Base-by-base conservation (phyloP, 2,888 invertebrate species). In the Cactoblastis cactorum region DNA sequence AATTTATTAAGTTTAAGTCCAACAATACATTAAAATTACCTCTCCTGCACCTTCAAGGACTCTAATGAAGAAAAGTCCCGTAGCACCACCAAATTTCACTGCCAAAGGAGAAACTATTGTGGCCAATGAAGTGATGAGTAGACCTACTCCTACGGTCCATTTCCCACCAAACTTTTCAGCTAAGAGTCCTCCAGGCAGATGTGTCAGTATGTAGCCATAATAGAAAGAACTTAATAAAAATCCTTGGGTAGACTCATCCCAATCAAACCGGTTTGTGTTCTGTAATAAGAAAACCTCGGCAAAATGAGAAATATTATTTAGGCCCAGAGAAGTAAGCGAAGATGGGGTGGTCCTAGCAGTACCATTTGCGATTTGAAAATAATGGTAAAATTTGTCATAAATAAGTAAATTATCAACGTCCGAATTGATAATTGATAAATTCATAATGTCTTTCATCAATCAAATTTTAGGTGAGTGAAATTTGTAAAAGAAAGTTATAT, bases 131-230 rank as follows among this genome's bases (percentile, higher is more conserved):
- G 96, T 96, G 0, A 92, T 90, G 0, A 97, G 79, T 22, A 97
- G 91, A 11, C 97, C 97, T 15, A 95, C 64, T 0, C 95, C 95
- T 22, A 96, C 83, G 0, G 95, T 92, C 90, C 95, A 94, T 80
- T 96, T 97, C 0, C 96, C 97, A 11, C 97, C 97, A 63, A 95
- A 95, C 63, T 91, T 93, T 65, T 95, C 95, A 0, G 96, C 94
- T 33, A 97, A 70, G 47, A 94, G 87, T 50, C 96, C 96, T 38
- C 96, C 96, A 0, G 96, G 96, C 22, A 97, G 76, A 69, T 96
- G 96, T 0, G 96, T 95, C 0, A 95, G 53, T 0, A 96, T 92
- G 73, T 96, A 96, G 0, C 96, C 96, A 85, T 95, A 96, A 79
- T 95, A 96, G 74, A 96, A 96, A 0, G 95, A 93, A 37, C 95